A percentile compares a stretch with the other conserved stretches of the same genome.
These are phyloP conservation scores for Emys orbicularis DNA, from an alignment of 2,797 vertebrate genomes.

Conservation along the genomic window DNA sequence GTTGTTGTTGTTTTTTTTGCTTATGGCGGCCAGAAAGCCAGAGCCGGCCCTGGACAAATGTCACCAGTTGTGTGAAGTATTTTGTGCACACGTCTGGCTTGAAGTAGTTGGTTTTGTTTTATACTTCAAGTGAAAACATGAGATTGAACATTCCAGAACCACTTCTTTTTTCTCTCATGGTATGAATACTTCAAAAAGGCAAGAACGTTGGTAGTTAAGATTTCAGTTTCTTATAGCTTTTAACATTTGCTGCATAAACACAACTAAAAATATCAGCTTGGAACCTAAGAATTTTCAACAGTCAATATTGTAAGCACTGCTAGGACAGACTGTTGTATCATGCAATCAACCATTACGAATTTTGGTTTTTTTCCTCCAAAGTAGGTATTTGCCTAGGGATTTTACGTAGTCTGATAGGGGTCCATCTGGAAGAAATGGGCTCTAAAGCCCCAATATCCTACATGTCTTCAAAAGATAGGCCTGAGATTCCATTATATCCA, in stretches of 20 bases:
- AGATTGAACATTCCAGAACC: not conserved
- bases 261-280: not conserved
- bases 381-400: not conserved
- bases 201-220: accelerated
- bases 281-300: not conserved
- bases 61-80: not conserved
- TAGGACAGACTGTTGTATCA: not conserved
- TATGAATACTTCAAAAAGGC: not conserved
- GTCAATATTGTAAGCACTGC: not conserved
- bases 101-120: not conserved
- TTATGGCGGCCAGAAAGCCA: too few relatives aligned
- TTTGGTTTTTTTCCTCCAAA: not conserved
- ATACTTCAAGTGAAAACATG: not conserved
- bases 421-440: not conserved
- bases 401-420: not conserved
- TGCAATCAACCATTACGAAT: not conserved
- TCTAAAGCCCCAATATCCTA: not conserved
- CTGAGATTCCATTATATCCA: not conserved
- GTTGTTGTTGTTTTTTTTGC: too few relatives aligned
- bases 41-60: not conserved
- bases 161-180: not conserved
- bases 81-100: not conserved
- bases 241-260: not conserved
- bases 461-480: not conserved
- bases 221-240: not conserved